Conservation (phyloP, 2,113 vertebrate species). For the Halcyon malimbica region DNA sequence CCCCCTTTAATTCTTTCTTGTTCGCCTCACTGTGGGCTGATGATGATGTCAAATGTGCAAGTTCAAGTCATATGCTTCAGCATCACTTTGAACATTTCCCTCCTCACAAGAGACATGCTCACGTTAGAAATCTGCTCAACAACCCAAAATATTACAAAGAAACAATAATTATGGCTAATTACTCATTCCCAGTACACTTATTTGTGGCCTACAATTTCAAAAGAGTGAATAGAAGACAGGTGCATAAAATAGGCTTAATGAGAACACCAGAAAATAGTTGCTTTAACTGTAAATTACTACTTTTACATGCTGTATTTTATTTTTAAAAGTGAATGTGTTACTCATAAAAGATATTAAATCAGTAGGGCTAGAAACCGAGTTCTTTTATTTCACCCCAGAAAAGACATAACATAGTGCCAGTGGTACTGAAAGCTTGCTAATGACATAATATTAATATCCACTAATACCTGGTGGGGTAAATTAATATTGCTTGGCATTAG, state of each 20-base stretch:
- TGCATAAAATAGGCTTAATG: slow-evolving; percentile 48
- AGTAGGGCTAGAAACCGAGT: background rate
- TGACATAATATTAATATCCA: slow-evolving; percentile 12
- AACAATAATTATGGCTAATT: slow-evolving; percentile 56
- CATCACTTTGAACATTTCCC: background rate
- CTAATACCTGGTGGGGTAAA: background rate
- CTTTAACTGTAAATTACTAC: slow-evolving; percentile 53
- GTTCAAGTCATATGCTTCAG: slow-evolving; percentile 13
- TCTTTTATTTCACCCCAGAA: slow-evolving; percentile 29
- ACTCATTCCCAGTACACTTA: slow-evolving; percentile 14
- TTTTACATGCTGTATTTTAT: slow-evolving; percentile 15
- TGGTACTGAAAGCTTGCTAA: slow-evolving; percentile 16
- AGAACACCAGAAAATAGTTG: slow-evolving; percentile 41
- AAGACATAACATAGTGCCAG: background rate
- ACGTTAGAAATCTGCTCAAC: background rate
- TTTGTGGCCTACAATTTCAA: slow-evolving; percentile 24
- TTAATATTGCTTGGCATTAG: background rate
- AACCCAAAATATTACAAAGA: slow-evolving; percentile 59
- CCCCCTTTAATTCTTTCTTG: slow-evolving; percentile 15
- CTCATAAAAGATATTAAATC: slow-evolving; percentile 16
- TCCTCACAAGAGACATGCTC: background rate
- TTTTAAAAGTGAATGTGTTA: slow-evolving; percentile 16
- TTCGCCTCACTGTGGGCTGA: background rate
- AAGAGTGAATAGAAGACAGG: slow-evolving; percentile 59
- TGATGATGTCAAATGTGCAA: background rate